Base-by-base conservation (phyloP, 2,113 vertebrate species). In the Urocitellus parryii region DNA sequence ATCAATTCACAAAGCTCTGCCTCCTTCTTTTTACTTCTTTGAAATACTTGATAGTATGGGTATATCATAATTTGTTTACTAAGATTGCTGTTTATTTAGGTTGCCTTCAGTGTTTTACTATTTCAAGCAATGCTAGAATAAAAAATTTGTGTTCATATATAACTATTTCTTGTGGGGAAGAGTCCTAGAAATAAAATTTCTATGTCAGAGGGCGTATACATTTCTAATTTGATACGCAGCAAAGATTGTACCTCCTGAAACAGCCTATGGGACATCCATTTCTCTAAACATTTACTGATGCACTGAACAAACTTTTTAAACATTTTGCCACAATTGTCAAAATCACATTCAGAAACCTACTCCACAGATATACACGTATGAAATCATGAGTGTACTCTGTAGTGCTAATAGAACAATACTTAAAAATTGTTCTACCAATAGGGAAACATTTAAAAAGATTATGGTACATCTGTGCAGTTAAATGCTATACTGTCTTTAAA, bases 321-420 rank as follows among this genome's bases (percentile, higher is more conserved):
- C 91, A 5, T 78, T 77, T 93, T 78, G 16, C 65, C 45, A 22
- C 58, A 61, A 65, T 91, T 95, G 77, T 72, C 70, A 93, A 95
- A 87, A 78, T 24, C 39, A 34, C 14, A 29, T 39, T 11, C 72
- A 91, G 37, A 56, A 72, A 83, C 76, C 42, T 88, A 53, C 29
- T 84, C 48, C 29, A 58, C 24, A 95, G 86, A 73, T 0, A 1
- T 39, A 85, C 20, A 77, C 22, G 32, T 78, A 79, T 74, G 11
- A 93, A 83, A 1, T 74, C 37, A 79, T 17, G 5, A 58, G 72
- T 73, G 27, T 42, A 82, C 39, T 77, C 2, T 58, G 8, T 45
- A 78, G 25, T 77, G 14, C 53, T 85, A 58, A 79, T 29, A 24
- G 39, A 65, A 91, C 95, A 94, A 94, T 32, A 79, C 27, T 61